Evolutionary conservation across 2,888 invertebrate genomes (phyloP).

Genomic region (Geophilus truncorum): DNA sequence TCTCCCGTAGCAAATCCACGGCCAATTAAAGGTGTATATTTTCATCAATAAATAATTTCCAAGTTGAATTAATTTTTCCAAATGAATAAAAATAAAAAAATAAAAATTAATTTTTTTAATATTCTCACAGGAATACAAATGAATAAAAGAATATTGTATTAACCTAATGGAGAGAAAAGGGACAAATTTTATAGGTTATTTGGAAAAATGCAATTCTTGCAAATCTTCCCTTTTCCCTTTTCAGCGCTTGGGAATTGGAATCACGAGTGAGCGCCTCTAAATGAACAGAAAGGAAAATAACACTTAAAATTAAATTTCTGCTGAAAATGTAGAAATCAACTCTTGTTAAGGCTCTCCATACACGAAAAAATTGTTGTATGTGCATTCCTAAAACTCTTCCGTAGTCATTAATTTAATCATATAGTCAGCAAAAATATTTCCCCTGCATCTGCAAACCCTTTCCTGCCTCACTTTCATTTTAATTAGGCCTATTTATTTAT

Average conservation of each 20-base stretch:
- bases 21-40: no score
- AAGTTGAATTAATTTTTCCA: no score
- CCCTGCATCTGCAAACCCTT: background rate
- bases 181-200: background rate
- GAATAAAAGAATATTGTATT: background rate
- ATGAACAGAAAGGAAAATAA: background rate
- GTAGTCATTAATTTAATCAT: background rate
- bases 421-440: background rate
- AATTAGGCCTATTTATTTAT: background rate
- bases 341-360: background rate
- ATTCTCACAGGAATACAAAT: no score
- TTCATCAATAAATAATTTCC: no score
- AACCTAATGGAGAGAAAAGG: no score
- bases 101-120: no score
- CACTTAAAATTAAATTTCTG: background rate
- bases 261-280: background rate
- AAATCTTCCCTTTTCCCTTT: background rate
- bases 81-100: no score
- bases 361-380: background rate
- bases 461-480: background rate
- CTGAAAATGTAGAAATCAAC: background rate
- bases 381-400: background rate
- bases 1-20: no score
- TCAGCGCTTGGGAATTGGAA: background rate
- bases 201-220: background rate